phyloP scores from a whole-genome alignment of 2,113 vertebrate species.

The Syngnathus floridae region DNA sequence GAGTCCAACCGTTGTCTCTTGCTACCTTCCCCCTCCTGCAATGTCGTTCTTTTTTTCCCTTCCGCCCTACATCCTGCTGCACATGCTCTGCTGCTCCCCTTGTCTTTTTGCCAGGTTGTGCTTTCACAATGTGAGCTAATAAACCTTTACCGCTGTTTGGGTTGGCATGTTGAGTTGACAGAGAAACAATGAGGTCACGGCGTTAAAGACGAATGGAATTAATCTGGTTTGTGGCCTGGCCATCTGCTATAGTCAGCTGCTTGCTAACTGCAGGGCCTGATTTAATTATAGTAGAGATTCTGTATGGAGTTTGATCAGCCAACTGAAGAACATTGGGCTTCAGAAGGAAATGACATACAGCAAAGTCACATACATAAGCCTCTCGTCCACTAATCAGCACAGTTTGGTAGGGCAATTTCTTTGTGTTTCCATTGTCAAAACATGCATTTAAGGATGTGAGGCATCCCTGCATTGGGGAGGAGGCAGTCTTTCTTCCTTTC shows the following conservation, averaged over 20 bases:
- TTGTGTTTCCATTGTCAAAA: too few relatives aligned
- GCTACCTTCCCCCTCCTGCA: background rate
- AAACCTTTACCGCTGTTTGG: slow-evolving; percentile 31
- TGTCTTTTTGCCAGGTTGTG: slow-evolving; percentile 11
- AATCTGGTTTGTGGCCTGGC: slow-evolving; percentile 60
- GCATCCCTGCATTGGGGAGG: too few relatives aligned
- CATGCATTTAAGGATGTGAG: too few relatives aligned
- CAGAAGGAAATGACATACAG: background rate
- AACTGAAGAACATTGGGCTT: background rate
- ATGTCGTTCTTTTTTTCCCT: background rate
- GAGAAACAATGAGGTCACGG: slow-evolving; percentile 60
- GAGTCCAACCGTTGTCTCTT: background rate
- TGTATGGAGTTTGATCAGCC: slow-evolving; percentile 52
- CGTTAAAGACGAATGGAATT: slow-evolving; percentile 58
- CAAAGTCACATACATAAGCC: background rate
- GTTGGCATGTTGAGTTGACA: slow-evolving; percentile 22
- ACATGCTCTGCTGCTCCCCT: slow-evolving; percentile 7
- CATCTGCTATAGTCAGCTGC: slow-evolving; percentile 68
- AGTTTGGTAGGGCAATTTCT: too few relatives aligned
- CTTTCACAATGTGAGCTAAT: slow-evolving; percentile 47
- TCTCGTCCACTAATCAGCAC: background rate
- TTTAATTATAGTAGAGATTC: slow-evolving; percentile 43
- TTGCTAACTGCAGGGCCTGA: slow-evolving; percentile 46
- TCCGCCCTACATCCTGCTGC: background rate
- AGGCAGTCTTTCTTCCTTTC: too few relatives aligned